phyloP scores from a whole-genome alignment of 2,113 vertebrate genomes.

The Engystomops pustulosus region DNA sequence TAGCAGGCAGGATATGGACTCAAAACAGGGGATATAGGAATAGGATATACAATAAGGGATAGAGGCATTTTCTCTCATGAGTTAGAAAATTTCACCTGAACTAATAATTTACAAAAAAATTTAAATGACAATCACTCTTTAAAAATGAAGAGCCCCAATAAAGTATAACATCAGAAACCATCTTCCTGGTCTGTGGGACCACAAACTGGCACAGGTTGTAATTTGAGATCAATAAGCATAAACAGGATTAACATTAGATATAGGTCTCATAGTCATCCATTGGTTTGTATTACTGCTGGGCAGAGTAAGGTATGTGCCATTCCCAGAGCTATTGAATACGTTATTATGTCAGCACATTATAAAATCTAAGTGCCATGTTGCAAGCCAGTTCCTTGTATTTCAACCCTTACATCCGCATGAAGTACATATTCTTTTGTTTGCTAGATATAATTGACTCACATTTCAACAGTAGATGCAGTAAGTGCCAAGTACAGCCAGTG shows the following conservation, averaged over 20 bases:
- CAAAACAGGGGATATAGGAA: too few relatives aligned
- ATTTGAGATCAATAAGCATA: neutral
- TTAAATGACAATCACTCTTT: too few relatives aligned
- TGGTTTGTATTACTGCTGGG: constrained; percentile 15
- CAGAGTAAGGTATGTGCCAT: constrained; percentile 5
- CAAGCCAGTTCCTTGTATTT: constrained; percentile 27
- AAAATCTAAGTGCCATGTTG: constrained; percentile 23
- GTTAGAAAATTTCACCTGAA: too few relatives aligned
- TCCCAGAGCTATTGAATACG: constrained; percentile 9
- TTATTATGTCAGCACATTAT: neutral
- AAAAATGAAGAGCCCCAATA: too few relatives aligned
- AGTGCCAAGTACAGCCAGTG: neutral
- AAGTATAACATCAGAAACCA: too few relatives aligned
- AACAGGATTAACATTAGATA: neutral
- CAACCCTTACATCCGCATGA: neutral
- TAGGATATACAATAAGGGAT: too few relatives aligned
- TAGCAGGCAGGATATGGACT: too few relatives aligned
- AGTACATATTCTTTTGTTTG: constrained; percentile 18
- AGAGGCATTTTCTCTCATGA: too few relatives aligned
- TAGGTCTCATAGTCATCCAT: neutral
- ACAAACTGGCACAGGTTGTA: neutral
- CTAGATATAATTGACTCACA: constrained; percentile 37
- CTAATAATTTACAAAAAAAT: too few relatives aligned
- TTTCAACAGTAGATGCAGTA: constrained; percentile 14
- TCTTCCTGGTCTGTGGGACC: neutral